Base-by-base conservation (phyloP, 2,888 invertebrate genomes). In the Drosophila picticornis region DNA sequence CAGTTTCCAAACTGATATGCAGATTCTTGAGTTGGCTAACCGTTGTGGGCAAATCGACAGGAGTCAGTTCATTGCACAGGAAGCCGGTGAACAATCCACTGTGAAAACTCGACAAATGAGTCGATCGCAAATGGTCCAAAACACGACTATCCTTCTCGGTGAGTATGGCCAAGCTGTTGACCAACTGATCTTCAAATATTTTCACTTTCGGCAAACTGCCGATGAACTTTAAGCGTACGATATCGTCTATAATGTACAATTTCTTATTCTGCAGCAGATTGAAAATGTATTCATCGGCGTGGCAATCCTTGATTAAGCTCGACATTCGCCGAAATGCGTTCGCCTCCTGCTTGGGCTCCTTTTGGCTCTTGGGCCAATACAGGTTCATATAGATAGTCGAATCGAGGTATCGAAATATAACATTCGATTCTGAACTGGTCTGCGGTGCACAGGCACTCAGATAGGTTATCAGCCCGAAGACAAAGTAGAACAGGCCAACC, bases 361-460 rank as follows among this genome's bases (percentile, higher is more conserved):
- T 43, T 10, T 36, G 36, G 2, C 1, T 29, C 68, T 32, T 92
- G 83, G n/a, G 93, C 91, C 88, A 92, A 84, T 31, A 93, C 61
- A 52, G 93, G 88, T 95, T 95, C 58, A 96, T 91, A 81, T 95
- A 94, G 36, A 95, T 92, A 31, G 94, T 88, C 63, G 94, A 92
- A 84, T 96, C 96, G 75, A 96, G 88, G 80, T 96, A 94, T 19
- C 92, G 90, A 89, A 96, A 95, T 72, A 96, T 91, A 5, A 6
- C 6, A 7, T 36, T 55, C 27, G 55, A 36, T 7, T n/a, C 25
- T 2, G 19, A 10, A 38, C 36, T 36, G 25, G 5, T 36, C 11
- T 97, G 93, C 19, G 97, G 96, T 84, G 96, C 96, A 93, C 98
- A 98, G 60, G 96, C 91, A 32, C 96, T 95, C 72, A 97, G 95